Evolutionary conservation across 2,113 vertebrate genomes (phyloP).

Genomic region (Nycticebus coucang): DNA sequence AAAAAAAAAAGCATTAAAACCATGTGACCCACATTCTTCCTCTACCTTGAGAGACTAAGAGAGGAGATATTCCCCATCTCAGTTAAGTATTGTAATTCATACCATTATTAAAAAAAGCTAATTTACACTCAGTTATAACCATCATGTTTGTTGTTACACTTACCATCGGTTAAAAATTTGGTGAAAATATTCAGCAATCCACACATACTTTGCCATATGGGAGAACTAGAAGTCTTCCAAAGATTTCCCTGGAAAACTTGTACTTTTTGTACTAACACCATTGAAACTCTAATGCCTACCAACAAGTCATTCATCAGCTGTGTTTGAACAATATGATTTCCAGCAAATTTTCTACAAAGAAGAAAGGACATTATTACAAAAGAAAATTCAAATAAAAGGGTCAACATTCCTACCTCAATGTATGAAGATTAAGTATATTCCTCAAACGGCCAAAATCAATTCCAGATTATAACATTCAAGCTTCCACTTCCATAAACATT

Average conservation of each 20-base stretch:
- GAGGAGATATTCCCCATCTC: not conserved
- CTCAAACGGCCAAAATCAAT: slow-evolving; percentile 1
- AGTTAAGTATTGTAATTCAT: not conserved
- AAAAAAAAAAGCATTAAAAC: slow-evolving; percentile 13
- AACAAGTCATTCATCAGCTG: slow-evolving; percentile 93
- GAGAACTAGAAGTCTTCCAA: slow-evolving; percentile 78
- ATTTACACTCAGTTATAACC: not conserved
- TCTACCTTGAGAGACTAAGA: not conserved
- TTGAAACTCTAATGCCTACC: slow-evolving; percentile 90
- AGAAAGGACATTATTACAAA: slow-evolving; percentile 67
- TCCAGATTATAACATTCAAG: not conserved
- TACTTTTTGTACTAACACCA: slow-evolving; percentile 92
- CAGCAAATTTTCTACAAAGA: slow-evolving; percentile 86
- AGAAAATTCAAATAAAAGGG: slow-evolving; percentile 36
- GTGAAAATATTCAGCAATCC: slow-evolving; percentile 89
- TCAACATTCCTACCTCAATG: not conserved
- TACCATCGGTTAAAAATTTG: slow-evolving; percentile 91
- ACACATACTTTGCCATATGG: slow-evolving; percentile 88
- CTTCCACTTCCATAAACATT: not conserved
- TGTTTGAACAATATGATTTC: slow-evolving; percentile 91
- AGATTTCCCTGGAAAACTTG: slow-evolving; percentile 81
- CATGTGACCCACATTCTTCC: not conserved
- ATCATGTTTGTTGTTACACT: slow-evolving; percentile 61
- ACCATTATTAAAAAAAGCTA: not conserved
- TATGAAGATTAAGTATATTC: not conserved